Evolutionary conservation across 2,113 vertebrate species (phyloP).

Genomic region (Callionymus lyra): DNA sequence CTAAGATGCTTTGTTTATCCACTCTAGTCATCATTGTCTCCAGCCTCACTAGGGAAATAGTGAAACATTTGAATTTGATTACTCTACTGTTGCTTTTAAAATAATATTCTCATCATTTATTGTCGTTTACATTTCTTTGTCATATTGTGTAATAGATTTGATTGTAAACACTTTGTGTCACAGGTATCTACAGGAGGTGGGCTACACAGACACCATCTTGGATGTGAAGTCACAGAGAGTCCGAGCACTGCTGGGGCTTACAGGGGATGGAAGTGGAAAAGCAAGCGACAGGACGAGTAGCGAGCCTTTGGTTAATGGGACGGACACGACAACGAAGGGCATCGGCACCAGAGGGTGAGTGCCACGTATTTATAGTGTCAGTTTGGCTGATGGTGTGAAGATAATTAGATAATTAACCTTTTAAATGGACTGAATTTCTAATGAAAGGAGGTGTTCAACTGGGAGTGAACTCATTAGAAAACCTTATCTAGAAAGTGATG

Average conservation of each 20-base stretch:
- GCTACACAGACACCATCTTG: constrained; percentile 95
- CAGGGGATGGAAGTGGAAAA: constrained; percentile 73
- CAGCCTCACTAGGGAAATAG: constrained; percentile 6
- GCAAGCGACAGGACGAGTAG: constrained; percentile 73
- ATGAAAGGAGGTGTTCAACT: no score
- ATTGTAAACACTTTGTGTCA: constrained; percentile 1
- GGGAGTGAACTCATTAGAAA: no score
- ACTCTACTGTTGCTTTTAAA: constrained; percentile 1
- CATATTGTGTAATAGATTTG: no score
- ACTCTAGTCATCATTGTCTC: constrained; percentile 9
- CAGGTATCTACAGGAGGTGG: constrained; percentile 97
- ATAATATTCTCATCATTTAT: background rate
- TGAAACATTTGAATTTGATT: constrained; percentile 15
- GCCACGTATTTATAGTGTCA: no score
- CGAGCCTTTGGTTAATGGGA: constrained; percentile 90
- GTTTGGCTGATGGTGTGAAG: no score
- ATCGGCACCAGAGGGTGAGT: constrained; percentile 73
- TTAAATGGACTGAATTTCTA: no score
- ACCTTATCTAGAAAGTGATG: no score
- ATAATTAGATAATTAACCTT: no score
- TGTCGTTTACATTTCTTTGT: no score
- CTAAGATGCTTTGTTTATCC: constrained; percentile 13
- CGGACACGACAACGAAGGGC: constrained; percentile 77
- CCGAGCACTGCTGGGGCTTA: constrained; percentile 81
- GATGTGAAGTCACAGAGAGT: constrained; percentile 98